Base-by-base conservation (phyloP, 2,113 vertebrate species). In the Crotalus helleri region DNA sequence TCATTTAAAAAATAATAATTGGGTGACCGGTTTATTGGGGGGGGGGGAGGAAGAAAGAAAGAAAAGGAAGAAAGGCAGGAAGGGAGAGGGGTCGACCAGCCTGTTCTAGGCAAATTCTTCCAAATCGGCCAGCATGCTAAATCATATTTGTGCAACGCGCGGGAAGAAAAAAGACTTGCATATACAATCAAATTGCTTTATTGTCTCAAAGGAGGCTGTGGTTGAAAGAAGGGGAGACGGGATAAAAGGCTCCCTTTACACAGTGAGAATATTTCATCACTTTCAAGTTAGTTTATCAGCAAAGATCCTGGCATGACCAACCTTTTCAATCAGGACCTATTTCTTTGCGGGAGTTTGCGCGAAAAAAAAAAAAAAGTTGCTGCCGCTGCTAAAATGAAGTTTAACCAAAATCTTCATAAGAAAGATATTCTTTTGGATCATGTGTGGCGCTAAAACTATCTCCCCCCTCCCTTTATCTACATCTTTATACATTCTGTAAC, bases 401-500 rank as follows among this genome's bases (percentile, higher is more conserved):
- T 94, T 94, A 95, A 93, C 92, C 95, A 92, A 69, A 58, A 69
- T 87, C 93, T 17, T 92, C 92, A 39, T 92, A n/a, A 91, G 88
- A 94, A 95, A 94, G n/a, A 21, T 59, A 87, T 53, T 12, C 7
- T 57, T 61, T 39, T 24, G 11, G 55, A 29, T 64, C 33, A 55
- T 10, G 23, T 44, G 7, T 21, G 33, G 69, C 17, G 13, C 15
- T 39, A 39, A 81, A 81, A 39, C 33, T 19, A 81, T 1, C 69
- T 7, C 19, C 33, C 69, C 69, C 15, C 69, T 81, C 33, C 69
- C 69, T 81, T 39, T 81, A 8, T 81, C 33, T 39, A 21, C 33
- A 21, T 19, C n/a, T 81, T 21, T 39, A 39, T 39, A 17, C 15
- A 21, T 39, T 7, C 69, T 39, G 39, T 21, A 81, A 39, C 69